Base-by-base conservation (phyloP, 2,888 invertebrate genomes). In the Podotricha telesiphe region DNA sequence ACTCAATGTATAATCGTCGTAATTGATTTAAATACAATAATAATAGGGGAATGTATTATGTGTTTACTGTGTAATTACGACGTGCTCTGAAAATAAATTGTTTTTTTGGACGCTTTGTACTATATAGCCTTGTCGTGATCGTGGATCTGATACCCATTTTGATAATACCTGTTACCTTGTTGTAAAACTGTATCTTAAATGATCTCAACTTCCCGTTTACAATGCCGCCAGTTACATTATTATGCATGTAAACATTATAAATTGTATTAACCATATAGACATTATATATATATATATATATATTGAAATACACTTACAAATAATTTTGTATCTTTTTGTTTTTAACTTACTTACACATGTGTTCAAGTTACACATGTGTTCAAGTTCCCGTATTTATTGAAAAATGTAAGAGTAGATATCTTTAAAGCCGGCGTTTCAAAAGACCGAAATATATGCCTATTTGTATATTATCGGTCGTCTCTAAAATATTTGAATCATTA, bases 11-110 rank as follows among this genome's bases (percentile, higher is more conserved):
- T 88, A 89, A 91, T 91, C 87, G 88, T 79, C 83, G 86, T 91
- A 91, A 92, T 92, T 90, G 91, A 90, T 88, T 90, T 89, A 87
- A 91, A 90, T 89, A 85, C 86, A 85, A 86, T 89, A 90, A 90
- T 88, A 80, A 82, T 80, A 81, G 84, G 81, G 80, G 65, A 71
- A 63, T 76, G 78, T 82, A 87, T 87, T 85, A 79, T 83, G 79
- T 85, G 85, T 90, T 89, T 89, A 91, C 87, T 89, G 78, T 76
- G 79, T 87, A 79, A 79, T 80, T 68, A 68, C 67, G 63, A 70
- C 72, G 73, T 73, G 73, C 67, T 51, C 61, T 55, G 70, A 70
- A 68, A 65, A 71, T 69, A 74, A 75, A 74, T 73, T 72, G 71
- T 76, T 77, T 69, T 77, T 69, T 77, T 70, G 70, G 71, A 62